Conservation (phyloP, 2,888 invertebrate species). For the Cephus nigrinus region DNA sequence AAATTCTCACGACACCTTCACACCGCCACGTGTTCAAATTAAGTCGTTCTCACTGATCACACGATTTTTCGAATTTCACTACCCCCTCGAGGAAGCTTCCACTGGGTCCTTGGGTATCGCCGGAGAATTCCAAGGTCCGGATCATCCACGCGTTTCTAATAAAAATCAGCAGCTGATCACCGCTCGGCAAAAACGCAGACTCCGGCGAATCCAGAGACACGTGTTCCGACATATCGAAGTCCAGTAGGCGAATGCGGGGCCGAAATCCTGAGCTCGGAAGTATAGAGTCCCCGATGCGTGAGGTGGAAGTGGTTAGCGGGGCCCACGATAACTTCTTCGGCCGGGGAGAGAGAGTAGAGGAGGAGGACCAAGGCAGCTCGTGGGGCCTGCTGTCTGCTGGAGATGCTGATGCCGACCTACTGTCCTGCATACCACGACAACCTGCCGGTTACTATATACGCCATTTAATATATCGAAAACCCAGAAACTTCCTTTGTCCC, state of each 20-base stretch:
- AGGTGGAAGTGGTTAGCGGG: constrained; percentile 22
- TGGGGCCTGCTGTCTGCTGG: constrained; percentile 10
- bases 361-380: constrained; percentile 8
- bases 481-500: neutral
- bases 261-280: constrained; percentile 16
- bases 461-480: neutral
- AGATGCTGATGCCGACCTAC: constrained; percentile 50
- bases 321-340: constrained; percentile 7
- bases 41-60: neutral
- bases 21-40: neutral
- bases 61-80: neutral
- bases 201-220: neutral
- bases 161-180: neutral
- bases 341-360: constrained; percentile 15
- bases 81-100: neutral
- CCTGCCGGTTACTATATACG: constrained; percentile 1
- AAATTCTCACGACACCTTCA: neutral
- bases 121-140: neutral
- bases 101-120: neutral
- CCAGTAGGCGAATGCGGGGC: constrained; percentile 15
- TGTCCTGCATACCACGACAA: constrained; percentile 53
- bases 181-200: neutral
- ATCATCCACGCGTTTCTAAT: neutral
- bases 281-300: constrained; percentile 15
- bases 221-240: constrained; percentile 13